phyloP scores from a whole-genome alignment of 2,888 invertebrate genomes.

The Mimumesa dahlbomi region DNA sequence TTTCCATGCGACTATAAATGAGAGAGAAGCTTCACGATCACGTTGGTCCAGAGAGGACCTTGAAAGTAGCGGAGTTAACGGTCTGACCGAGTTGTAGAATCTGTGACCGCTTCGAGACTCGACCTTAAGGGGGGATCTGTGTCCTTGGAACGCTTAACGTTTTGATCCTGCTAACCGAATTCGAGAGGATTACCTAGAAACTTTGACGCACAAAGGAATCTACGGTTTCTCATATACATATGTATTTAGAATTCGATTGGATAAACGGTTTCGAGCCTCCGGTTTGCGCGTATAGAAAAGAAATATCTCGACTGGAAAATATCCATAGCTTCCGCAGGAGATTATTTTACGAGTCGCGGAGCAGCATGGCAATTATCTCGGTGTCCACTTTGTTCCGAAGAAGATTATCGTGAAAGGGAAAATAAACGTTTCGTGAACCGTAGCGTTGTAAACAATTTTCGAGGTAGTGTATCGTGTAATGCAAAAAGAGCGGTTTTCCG shows the following conservation, averaged over 20 bases:
- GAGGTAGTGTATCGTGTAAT: neutral
- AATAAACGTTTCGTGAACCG: neutral
- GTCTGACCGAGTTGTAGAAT: constrained; percentile 73
- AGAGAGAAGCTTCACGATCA: constrained; percentile 22
- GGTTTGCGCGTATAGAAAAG: no score
- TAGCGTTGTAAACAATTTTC: neutral
- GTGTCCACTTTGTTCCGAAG: neutral
- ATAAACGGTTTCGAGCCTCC: no score
- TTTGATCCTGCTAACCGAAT: constrained; percentile 37
- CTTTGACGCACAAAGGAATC: no score
- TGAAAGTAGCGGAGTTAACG: constrained; percentile 67
- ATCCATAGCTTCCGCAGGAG: no score
- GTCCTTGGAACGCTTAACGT: constrained; percentile 67
- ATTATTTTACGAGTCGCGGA: no score
- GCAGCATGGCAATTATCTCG: neutral
- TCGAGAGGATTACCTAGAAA: constrained; percentile 40
- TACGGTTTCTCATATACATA: no score
- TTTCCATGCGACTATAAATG: neutral
- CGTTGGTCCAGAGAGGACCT: constrained; percentile 43
- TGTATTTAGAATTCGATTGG: no score
- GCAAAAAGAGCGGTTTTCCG: neutral
- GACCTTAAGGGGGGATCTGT: constrained; percentile 62
- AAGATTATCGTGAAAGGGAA: constrained; percentile 1
- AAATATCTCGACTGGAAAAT: no score
- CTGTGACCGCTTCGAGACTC: constrained; percentile 41